Evolutionary conservation across 2,888 invertebrate species (phyloP), one percentile per base, ranked within the genome.

Genomic region (Nasonia oneida): DNA sequence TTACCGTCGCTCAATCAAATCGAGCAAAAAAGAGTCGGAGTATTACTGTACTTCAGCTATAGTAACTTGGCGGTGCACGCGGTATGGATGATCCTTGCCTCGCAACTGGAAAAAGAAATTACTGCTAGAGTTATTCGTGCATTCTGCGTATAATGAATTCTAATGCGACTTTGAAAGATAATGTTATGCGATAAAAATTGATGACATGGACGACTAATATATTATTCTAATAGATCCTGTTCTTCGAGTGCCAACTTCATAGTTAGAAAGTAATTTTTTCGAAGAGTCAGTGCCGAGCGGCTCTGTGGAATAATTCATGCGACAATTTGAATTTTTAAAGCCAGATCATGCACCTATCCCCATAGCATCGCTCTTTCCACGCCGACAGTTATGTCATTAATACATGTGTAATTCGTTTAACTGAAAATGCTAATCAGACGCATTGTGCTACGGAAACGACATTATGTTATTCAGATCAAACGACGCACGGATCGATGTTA

Each of bases 1-100:
- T 57, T 14, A n/a, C 15, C 57, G 18, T 18, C 57, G 29, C 23
- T 61, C 74, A 64, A 74, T 74, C 64, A 81, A 71, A 81, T 57
- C 57, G 18, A 71, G 67, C n/a, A 29, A 8, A 67, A 29, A 12
- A n/a, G 10, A 12, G 67, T 3, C 29, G 18, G 67, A 67, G 29
- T 67, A 67, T 29, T 10, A 67, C 8, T 23, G 29, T 8, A 64
- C 8, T 5, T 64, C 29, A 10, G 23, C n/a, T 23, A 73, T 73
- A 29, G 29, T 29, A 29, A 29, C 29, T 29, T 29, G 29, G 29
- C 29, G 29, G 29, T 29, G 29, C 29, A 29, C 29, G 29, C 29
- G 29, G 29, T 29, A 29, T 29, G 29, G 29, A 29, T 29, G 29
- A 29, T 29, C 29, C 29, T 29, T 18, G 29, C 42, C 42, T 42